Conservation (phyloP, 1,140 invertebrate species). For the Drosophila hydei region DNA sequence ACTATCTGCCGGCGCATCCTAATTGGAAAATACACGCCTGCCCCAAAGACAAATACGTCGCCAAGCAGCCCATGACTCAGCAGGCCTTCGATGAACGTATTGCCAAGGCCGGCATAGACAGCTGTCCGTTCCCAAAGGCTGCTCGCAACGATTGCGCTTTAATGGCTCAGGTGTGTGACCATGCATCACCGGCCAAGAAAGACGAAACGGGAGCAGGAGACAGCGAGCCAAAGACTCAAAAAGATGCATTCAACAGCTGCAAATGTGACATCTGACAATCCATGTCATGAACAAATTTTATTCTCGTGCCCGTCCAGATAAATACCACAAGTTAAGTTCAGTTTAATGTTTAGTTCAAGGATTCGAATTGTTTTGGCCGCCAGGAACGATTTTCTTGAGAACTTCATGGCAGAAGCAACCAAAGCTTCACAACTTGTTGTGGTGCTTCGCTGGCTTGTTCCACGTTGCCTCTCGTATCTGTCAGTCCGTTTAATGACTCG, state of each 20-base stretch:
- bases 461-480: no score
- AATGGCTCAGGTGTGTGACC: conserved; percentile 15
- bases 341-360: background rate
- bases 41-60: conserved; percentile 49
- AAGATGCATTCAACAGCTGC: conserved; percentile 34
- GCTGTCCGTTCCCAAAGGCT: conserved; percentile 43
- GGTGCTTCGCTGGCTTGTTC: no score
- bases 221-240: conserved; percentile 7
- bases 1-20: conserved; percentile 69
- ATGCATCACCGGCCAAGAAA: conserved; percentile 10
- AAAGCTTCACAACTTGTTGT: no score
- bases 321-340: background rate
- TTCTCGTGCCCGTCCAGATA: background rate
- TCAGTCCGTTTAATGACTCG: no score
- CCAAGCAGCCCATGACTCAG: conserved; percentile 28
- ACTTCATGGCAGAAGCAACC: no score
- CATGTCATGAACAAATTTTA: background rate
- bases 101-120: conserved; percentile 28
- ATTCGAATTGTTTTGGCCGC: background rate
- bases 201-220: conserved; percentile 1
- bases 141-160: conserved; percentile 44
- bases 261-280: background rate
- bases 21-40: conserved; percentile 72
- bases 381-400: background rate
- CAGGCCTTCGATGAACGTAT: conserved; percentile 22